Base-by-base conservation (phyloP, 2,888 invertebrate genomes). In the Euphydryas editha region DNA sequence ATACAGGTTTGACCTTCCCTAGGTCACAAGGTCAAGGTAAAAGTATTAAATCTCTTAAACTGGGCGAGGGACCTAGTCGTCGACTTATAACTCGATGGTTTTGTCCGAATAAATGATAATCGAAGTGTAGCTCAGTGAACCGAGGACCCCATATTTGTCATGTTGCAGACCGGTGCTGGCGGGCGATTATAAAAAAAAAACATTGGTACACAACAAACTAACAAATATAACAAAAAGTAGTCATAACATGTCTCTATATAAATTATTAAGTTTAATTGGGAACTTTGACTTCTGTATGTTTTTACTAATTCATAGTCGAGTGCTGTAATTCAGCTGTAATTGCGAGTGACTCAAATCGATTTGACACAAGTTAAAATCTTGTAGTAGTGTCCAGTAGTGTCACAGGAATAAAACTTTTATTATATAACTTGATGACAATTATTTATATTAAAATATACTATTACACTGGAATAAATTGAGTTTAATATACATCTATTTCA, bases 1-100 rank as follows among this genome's bases (percentile, higher is more conserved):
- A 47, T 69, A 71, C 70, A 71, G 60, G 36, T 39, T 54, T 56
- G 42, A 62, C 67, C 67, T 69, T 49, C 11, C 47, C 17, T 39
- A 44, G 20, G 58, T 58, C 17, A 46, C 46, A 46, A 30, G 1
- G 30, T 62, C 59, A n/a, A 61, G 42, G 49, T 59, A n/a, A 49
- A 24, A 18, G 18, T 21, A 56, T 51, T 18, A 51, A 67, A 62
- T 64, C 63, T 63, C 47, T 37, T 57, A 37, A 17, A 56, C 7
- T 46, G 3, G 2, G 46, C 1, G 8, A 46, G 10, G 0, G 17
- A 18, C 46, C 7, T 1, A 18, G 17, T 17, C 10, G 10, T 3
- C 17, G 18, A 10, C 17, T 18, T 46, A 7, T 46, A 46, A 17
- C 7, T 46, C 18, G 7, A 24, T 21, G 7, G 15, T 5, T 15